Evolutionary conservation across 2,113 vertebrate species (phyloP), one percentile per base, ranked within the genome.

Genomic region (Atherinomorus stipes): DNA sequence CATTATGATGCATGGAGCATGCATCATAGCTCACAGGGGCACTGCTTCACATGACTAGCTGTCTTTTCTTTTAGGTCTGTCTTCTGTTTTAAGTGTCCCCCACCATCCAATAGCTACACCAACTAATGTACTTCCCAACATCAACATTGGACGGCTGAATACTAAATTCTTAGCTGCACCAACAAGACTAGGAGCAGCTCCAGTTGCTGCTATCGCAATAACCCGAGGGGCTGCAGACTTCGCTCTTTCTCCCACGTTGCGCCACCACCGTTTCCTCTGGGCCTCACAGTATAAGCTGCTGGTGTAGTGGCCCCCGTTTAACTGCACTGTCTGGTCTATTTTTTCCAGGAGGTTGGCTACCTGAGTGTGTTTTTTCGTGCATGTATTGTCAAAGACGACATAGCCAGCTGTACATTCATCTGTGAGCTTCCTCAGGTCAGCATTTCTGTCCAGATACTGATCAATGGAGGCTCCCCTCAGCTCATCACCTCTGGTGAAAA

Each of bases 381-480:
- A 2, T 11, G 19, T 74, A 21, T 88, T 86, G 22, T 88, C 85
- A 75, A 90, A 88, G 31, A 82, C 70, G 28, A 47, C 16, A 52
- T 84, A 84, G 6, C 81, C 78, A 47, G 49, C 63, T 47, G 22
- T 60, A 34, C 2, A 58, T 1, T 11, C 22, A 23, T 6, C 0
- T n/a, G 72, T 25, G 7, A 86, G 4, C 18, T 74, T 10, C 13
- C 0, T 66, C 28, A 87, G 58, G 2, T 59, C 28, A 26, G 37
- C 0, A 19, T 25, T 59, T 78, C 31, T 0, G 0, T 31, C 3
- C 47, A 87, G 1, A 49, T 23, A 47, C 0, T 11, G 9, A 8
- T 84, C 67, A 38, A 78, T 18, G 2, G 59, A 4, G 1, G 0
- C 31, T 11, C 7, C 57, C 1, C 15, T 31, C 0, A 86, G 34